Conservation (phyloP, 2,113 vertebrate genomes). For the Falco punctatus region DNA sequence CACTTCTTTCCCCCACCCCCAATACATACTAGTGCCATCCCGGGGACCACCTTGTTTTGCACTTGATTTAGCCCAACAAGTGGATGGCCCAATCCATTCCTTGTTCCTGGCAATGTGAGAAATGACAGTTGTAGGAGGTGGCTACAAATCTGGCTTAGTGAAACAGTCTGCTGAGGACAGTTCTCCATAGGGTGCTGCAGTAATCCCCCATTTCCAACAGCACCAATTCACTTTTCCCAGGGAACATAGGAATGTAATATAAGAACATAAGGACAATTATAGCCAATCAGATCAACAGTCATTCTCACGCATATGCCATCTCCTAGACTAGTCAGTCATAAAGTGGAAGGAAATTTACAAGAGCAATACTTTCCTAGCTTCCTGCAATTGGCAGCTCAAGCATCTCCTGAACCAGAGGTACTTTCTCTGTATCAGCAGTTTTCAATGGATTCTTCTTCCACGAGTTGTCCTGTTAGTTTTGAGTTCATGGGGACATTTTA, state of each 20-base stretch:
- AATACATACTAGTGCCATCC: background rate
- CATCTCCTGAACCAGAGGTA: slow-evolving; percentile 12
- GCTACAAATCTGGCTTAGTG: background rate
- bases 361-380: background rate
- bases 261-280: background rate
- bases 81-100: background rate
- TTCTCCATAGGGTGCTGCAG: background rate
- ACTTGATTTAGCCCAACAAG: background rate
- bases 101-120: background rate
- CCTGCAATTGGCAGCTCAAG: background rate
- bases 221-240: rapidly evolving
- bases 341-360: background rate
- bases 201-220: background rate
- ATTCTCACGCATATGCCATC: background rate
- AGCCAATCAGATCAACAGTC: background rate
- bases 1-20: rapidly evolving
- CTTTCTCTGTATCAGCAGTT: slow-evolving; percentile 22
- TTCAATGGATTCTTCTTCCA: slow-evolving; percentile 29
- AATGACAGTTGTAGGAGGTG: rapidly evolving
- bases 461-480: background rate
- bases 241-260: background rate
- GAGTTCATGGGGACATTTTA: background rate
- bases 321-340: background rate
- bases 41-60: background rate
- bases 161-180: background rate